Base-by-base conservation (phyloP, 2,888 invertebrate species). In the Agrotis clavis region DNA sequence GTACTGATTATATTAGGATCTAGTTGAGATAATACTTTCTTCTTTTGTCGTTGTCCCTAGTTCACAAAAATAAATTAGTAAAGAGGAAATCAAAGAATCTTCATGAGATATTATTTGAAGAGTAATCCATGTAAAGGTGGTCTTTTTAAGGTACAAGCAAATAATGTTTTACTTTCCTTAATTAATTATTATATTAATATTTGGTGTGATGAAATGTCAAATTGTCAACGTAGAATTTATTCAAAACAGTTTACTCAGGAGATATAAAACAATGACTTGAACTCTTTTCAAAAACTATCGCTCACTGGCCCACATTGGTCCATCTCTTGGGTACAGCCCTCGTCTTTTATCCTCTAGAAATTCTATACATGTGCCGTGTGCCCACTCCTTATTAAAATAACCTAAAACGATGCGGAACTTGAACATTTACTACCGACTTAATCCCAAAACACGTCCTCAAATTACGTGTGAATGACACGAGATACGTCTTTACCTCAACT, bases 381-480 rank as follows among this genome's bases (percentile, higher is more conserved):
- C 45, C 19, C 47, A 14, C 21, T 25, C 16, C 35, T 47, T 50
- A 54, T 16, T 50, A 65, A 67, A 67, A 74, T 65, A 79, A 13
- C 53, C 19, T 41, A 50, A 67, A 53, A 63, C 56, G 51, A 25
- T 51, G 18, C 19, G 7, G 18, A 57, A 75, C 67, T 25, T n/a
- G 16, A 45, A 51, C 67, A 73, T 65, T 70, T 53, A 75, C 56
- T 25, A 13, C 59, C 19, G 30, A 57, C 59, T 67, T 60, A 78
- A 78, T 66, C 67, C 71, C 67, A 70, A 64, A 65, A 74, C 75
- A 76, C 72, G 62, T 75, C 59, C 70, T 77, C 77, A 76, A 78
- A 84, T 76, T 67, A 80, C 74, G 80, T 84, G 84, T 71, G 53
- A 82, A 84, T 71, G 70, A 81, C 71, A 59, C 25, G 30, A 74